Evolutionary conservation across 2,113 vertebrate species (phyloP), one percentile per base, ranked within the genome.

Genomic region (Chamaea fasciata): DNA sequence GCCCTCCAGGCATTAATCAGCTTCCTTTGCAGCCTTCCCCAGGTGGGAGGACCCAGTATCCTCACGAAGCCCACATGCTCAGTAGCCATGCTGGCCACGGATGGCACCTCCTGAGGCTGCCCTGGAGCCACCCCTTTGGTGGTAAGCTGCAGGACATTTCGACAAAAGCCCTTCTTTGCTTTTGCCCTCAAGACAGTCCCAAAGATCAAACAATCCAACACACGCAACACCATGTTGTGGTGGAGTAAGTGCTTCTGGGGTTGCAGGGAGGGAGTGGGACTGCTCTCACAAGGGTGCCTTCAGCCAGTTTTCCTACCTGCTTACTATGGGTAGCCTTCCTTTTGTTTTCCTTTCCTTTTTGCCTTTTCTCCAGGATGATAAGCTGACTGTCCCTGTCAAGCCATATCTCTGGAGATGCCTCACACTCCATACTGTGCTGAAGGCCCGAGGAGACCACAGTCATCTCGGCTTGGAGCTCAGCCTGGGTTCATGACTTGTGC

Each of bases 71-170:
- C 49, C 31, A 21, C 1, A 1, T 74, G 70, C 15, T 68, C 35
- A 0, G 2, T 50, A 49, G 18, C 71, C 4, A 1, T 70, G 31
- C 10, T 39, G 53, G 46, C 28, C 28, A 37, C 15, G 30, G 13
- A 47, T 3, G 1, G 24, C n/a, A 41, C 20, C 42, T 82, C 65
- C 60, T 28, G 47, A 75, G 35, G 57, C 62, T 83, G n/a, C 37
- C 17, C 35, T 15, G 6, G 46, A 89, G 62, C 20, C 0, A 0
- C 13, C 8, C 18, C 37, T 78, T 79, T 1, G 2, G 49, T 52
- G 41, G 19, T 46, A 82, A 57, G 20, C 33, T 78, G 35, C 0
- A 0, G 30, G 24, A 41, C 41, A 30, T 82, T 71, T 68, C 39
- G 77, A 76, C 22, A 65, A 71, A 79, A 11, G 60, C 7, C 10